Conservation (phyloP, 2,113 vertebrate genomes). For the Todiramphus chloris region DNA sequence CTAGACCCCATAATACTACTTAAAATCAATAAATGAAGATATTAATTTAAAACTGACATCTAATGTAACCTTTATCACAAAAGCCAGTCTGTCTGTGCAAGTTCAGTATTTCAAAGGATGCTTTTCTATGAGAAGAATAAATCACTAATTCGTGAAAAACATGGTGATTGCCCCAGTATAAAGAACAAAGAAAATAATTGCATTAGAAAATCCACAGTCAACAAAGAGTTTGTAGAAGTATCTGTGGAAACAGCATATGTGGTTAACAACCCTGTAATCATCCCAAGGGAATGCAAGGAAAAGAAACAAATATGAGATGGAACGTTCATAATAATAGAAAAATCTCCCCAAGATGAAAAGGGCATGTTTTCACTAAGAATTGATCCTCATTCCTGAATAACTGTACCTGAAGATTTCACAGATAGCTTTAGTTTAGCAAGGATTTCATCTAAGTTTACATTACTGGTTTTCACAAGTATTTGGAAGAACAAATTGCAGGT, state of each 20-base stretch:
- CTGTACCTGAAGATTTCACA: background rate
- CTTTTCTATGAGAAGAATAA: background rate
- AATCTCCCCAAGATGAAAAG: background rate
- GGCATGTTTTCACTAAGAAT: background rate
- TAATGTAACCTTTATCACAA: background rate
- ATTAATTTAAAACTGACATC: background rate
- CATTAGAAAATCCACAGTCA: background rate
- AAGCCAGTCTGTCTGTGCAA: background rate
- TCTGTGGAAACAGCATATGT: background rate
- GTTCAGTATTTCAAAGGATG: background rate
- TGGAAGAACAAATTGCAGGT: background rate
- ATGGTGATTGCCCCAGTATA: background rate
- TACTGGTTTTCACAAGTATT: background rate
- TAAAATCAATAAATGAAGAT: background rate
- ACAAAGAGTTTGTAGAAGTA: background rate
- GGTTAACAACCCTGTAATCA: background rate
- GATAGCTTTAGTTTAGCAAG: background rate
- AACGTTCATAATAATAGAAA: background rate
- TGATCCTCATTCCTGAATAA: background rate
- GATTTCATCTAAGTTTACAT: background rate
- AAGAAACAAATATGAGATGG: background rate
- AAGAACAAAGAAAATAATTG: background rate
- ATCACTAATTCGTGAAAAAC: background rate
- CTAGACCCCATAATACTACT: background rate
- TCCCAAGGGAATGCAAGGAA: background rate